Percentiles rank a stretch among this genome's conserved stretches.
phyloP scores from a whole-genome alignment of 2,797 vertebrate genomes.

The Poliocrania exsul region DNA sequence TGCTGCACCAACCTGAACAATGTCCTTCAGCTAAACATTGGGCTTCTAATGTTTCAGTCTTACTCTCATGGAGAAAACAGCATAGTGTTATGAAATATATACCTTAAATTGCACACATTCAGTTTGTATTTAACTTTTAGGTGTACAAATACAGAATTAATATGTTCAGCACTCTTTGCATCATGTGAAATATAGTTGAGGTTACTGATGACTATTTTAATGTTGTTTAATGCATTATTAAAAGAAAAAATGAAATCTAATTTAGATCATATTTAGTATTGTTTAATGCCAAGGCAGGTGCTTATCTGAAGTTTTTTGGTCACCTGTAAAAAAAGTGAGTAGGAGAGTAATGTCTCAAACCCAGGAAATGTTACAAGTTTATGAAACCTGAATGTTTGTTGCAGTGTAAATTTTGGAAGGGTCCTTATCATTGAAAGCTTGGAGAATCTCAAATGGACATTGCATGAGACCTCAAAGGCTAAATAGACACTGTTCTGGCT shows the following conservation, averaged over 20 bases:
- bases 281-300: not conserved
- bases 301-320: not conserved
- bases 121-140: not conserved
- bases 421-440: not conserved
- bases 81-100: not conserved
- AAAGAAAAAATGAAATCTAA: not conserved
- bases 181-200: not conserved
- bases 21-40: not conserved
- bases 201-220: not conserved
- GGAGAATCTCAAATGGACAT: fast-evolving
- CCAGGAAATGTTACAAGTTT: not conserved
- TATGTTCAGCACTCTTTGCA: not conserved
- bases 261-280: not conserved
- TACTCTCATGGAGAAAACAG: not conserved
- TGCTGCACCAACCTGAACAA: not conserved
- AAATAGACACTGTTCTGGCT: not conserved
- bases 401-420: not conserved
- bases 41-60: not conserved
- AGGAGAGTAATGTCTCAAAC: not conserved
- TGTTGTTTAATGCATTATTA: not conserved
- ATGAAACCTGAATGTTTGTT: not conserved
- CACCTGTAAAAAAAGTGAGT: not conserved
- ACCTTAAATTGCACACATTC: not conserved
- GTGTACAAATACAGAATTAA: not conserved
- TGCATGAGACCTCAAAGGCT: not conserved